These are phyloP conservation scores for Branchinecta lynchi DNA, from an alignment of 1,140 invertebrate species.

Conservation along the genomic window DNA sequence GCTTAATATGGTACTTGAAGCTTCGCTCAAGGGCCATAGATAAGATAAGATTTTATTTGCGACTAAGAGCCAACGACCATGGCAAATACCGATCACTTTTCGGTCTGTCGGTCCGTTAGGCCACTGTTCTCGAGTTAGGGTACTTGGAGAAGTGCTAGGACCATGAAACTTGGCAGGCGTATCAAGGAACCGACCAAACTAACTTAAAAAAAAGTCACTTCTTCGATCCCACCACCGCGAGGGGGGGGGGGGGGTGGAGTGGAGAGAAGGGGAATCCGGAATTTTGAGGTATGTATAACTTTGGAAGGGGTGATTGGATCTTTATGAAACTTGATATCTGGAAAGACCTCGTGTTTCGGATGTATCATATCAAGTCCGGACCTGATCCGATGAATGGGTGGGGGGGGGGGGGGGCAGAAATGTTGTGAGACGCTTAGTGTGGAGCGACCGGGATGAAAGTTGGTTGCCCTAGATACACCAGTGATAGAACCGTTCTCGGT, in stretches of 20 bases:
- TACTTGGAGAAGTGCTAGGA: conserved; percentile 4
- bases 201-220: conserved; percentile 6
- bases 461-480: too few relatives aligned
- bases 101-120: neutral
- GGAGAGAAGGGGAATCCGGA: neutral
- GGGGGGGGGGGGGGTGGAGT: too few relatives aligned
- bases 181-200: conserved; percentile 5
- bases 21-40: conserved; percentile 12
- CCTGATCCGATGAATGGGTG: too few relatives aligned
- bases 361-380: neutral
- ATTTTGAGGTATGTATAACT: conserved; percentile 4
- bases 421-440: neutral
- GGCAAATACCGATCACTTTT: conserved; percentile 4
- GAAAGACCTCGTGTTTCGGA: conserved; percentile 8
- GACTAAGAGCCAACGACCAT: too few relatives aligned
- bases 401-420: conserved; percentile 2
- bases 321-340: conserved; percentile 10
- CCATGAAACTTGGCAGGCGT: neutral
- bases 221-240: neutral
- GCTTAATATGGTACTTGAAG: conserved; percentile 10
- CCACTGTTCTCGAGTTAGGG: conserved; percentile 1
- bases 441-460: too few relatives aligned
- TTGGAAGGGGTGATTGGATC: too few relatives aligned
- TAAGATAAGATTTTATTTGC: too few relatives aligned
- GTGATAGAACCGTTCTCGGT: too few relatives aligned